Percentiles rank a stretch among this genome's conserved stretches.
These are phyloP conservation scores for Baccha elongata DNA, from an alignment of 2,888 invertebrate species.

Conservation along the genomic window DNA sequence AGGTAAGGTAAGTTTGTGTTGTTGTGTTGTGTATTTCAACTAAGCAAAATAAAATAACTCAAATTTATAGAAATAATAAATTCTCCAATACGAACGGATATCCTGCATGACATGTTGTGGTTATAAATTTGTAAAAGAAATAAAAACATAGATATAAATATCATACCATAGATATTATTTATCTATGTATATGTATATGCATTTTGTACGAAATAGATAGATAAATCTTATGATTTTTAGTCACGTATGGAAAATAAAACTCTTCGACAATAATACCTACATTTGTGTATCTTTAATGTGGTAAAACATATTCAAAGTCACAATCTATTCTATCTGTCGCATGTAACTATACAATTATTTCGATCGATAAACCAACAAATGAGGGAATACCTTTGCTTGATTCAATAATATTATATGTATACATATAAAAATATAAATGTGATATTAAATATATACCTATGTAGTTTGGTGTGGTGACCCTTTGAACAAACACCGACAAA, in stretches of 20 bases:
- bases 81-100: constrained; percentile 53
- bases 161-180: no score
- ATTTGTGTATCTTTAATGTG: constrained; percentile 62
- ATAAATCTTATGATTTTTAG: constrained; percentile 62
- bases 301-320: constrained; percentile 68
- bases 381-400: constrained; percentile 8
- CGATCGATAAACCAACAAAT: constrained; percentile 22
- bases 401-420: background rate
- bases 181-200: background rate
- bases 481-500: constrained; percentile 24
- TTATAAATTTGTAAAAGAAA: constrained; percentile 35
- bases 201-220: background rate
- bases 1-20: background rate
- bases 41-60: constrained; percentile 30
- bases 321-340: constrained; percentile 23
- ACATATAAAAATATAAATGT: background rate
- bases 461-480: constrained; percentile 15
- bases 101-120: constrained; percentile 53
- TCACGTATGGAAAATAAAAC: constrained; percentile 67
- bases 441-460: constrained; percentile 7
- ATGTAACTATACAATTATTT: constrained; percentile 9
- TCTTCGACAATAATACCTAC: constrained; percentile 41
- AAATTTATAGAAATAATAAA: constrained; percentile 58
- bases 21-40: background rate
- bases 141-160: constrained; percentile 8